Evolutionary conservation across 2,113 vertebrate species (phyloP).

Genomic region (Triplophysa tibetana): DNA sequence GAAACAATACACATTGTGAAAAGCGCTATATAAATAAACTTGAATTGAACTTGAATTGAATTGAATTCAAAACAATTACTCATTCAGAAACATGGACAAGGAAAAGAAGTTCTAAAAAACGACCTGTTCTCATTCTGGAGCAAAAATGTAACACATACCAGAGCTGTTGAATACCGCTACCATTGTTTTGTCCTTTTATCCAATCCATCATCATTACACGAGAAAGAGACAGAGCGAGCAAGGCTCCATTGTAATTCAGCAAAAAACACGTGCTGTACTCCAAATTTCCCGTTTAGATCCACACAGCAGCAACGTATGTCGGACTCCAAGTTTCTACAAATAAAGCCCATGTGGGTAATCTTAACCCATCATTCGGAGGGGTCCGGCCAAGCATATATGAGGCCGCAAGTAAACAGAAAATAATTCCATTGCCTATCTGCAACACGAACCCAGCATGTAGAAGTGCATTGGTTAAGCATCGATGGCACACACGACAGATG

Average conservation of each 20-base stretch:
- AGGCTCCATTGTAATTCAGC: constrained; percentile 43
- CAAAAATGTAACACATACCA: constrained; percentile 28
- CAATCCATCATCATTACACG: constrained; percentile 56
- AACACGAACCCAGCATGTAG: constrained; percentile 14
- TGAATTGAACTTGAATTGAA: too few species aligned
- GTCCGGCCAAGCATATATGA: constrained; percentile 39
- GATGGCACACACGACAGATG: constrained; percentile 47
- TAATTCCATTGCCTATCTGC: constrained; percentile 32
- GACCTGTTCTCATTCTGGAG: constrained; percentile 10
- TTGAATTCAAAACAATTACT: constrained; percentile 40
- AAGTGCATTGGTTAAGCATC: constrained; percentile 47
- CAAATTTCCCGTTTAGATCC: constrained; percentile 47
- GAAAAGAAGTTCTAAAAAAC: constrained; percentile 30
- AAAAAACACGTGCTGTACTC: constrained; percentile 36
- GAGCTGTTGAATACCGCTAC: constrained; percentile 24
- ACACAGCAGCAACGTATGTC: constrained; percentile 39
- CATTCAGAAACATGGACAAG: constrained; percentile 3
- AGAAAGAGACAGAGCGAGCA: constrained; percentile 7
- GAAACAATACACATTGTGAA: too few species aligned
- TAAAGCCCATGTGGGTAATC: constrained; percentile 44
- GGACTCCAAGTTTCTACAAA: constrained; percentile 54
- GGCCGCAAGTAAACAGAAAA: constrained; percentile 29
- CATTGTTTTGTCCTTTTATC: constrained; percentile 38
- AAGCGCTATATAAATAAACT: too few species aligned
- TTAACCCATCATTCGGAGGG: constrained; percentile 13